Evolutionary conservation across 2,113 vertebrate genomes (phyloP).

Genomic region (Cyanoramphus novaezelandiae): DNA sequence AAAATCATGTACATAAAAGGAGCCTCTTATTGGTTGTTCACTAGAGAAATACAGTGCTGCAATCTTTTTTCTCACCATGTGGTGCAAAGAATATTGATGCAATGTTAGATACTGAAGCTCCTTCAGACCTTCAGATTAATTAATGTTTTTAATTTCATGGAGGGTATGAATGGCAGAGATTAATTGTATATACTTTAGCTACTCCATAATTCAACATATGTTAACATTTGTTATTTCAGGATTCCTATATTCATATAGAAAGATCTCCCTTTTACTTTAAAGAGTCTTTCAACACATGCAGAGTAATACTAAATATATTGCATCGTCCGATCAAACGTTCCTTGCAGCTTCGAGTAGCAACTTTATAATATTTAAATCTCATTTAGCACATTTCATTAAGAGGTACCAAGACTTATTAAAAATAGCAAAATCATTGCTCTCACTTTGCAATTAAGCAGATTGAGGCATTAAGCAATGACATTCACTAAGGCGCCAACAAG

Average conservation of each 20-base stretch:
- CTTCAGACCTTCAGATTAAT: not conserved
- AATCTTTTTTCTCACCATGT: not conserved
- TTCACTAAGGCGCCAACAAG: not conserved
- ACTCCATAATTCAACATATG: not conserved
- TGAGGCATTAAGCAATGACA: not conserved
- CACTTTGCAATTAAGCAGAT: not conserved
- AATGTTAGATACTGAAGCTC: not conserved
- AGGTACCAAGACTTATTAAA: not conserved
- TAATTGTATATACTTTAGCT: not conserved
- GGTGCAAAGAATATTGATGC: not conserved
- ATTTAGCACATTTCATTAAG: not conserved
- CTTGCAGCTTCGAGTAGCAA: not conserved
- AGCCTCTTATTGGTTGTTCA: not conserved
- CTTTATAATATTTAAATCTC: not conserved
- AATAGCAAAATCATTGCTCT: not conserved
- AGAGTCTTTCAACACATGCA: not conserved
- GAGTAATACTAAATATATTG: not conserved
- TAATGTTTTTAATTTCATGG: not conserved
- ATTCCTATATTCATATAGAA: not conserved
- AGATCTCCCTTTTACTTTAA: not conserved
- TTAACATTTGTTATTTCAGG: not conserved
- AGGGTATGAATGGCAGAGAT: not conserved
- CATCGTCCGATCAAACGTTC: not conserved
- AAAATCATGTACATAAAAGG: not conserved
- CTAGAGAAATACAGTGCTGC: not conserved